Percentiles rank a stretch among this genome's conserved stretches.
Conservation (phyloP, 2,888 invertebrate genomes). For the Megamerina dolium region DNA sequence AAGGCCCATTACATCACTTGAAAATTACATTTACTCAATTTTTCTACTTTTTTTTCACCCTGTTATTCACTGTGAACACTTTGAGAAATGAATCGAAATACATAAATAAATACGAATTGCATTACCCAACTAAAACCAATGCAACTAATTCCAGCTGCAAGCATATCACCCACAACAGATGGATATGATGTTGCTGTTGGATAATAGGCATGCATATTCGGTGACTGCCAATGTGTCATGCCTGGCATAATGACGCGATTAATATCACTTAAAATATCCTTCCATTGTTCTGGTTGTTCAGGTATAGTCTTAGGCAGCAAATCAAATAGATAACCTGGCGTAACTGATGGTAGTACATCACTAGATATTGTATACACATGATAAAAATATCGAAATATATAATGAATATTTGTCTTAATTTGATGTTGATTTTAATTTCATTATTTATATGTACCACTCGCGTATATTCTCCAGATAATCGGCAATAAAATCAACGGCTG, state of each 20-base stretch:
- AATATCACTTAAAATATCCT: slow-evolving; percentile 29
- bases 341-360: slow-evolving; percentile 29
- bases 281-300: slow-evolving; percentile 36
- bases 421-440: background rate
- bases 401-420: background rate
- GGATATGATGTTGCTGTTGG: slow-evolving; percentile 34
- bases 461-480: slow-evolving; percentile 84
- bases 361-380: slow-evolving; percentile 17
- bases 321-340: slow-evolving; percentile 28
- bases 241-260: slow-evolving; percentile 33
- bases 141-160: slow-evolving; percentile 35
- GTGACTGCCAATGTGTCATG: slow-evolving; percentile 38
- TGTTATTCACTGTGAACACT: too few relatives aligned
- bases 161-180: slow-evolving; percentile 36
- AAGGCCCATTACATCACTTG: too few relatives aligned
- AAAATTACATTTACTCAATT: too few relatives aligned
- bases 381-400: background rate
- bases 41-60: too few relatives aligned
- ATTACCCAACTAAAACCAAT: slow-evolving; percentile 38
- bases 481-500: slow-evolving; percentile 85
- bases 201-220: slow-evolving; percentile 35
- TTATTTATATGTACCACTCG: slow-evolving; percentile 55
- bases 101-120: too few relatives aligned
- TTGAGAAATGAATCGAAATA: too few relatives aligned
- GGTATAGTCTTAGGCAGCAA: slow-evolving; percentile 31